Evolutionary conservation across 2,797 vertebrate genomes (phyloP).

Genomic region (Semaprochilodus insignis): DNA sequence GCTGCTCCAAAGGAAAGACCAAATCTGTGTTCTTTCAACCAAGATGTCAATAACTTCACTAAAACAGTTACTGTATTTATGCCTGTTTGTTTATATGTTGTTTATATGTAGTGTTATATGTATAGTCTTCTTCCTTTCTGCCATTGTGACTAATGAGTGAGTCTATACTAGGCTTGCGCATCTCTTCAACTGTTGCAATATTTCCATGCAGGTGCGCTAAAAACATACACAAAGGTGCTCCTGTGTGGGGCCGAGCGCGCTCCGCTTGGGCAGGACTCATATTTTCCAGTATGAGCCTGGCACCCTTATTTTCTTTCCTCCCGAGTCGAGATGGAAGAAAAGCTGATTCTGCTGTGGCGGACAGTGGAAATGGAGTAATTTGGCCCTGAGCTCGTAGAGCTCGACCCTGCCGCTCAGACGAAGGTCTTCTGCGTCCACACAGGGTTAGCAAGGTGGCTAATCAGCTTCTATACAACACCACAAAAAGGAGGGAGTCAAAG

Average conservation of each 20-base stretch:
- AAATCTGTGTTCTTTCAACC: no score
- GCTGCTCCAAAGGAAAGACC: no score
- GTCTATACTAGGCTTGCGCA: slow-evolving; percentile 19
- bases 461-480: background rate
- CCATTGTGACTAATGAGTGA: slow-evolving; percentile 23
- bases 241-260: slow-evolving; percentile 51
- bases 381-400: slow-evolving; percentile 51
- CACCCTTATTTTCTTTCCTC: slow-evolving; percentile 27
- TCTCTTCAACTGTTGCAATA: slow-evolving; percentile 35
- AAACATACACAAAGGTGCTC: slow-evolving; percentile 53
- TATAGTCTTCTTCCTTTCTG: background rate
- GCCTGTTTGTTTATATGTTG: no score
- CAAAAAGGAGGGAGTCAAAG: background rate
- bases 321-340: slow-evolving; percentile 48
- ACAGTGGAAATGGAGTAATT: slow-evolving; percentile 58
- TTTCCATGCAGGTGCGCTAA: slow-evolving; percentile 50
- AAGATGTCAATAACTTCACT: no score
- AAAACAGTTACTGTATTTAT: no score
- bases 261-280: slow-evolving; percentile 44
- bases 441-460: slow-evolving; percentile 16
- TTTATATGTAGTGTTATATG: no score
- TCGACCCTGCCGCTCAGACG: slow-evolving; percentile 35
- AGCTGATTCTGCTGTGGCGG: slow-evolving; percentile 41
- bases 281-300: slow-evolving; percentile 51
- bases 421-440: slow-evolving; percentile 41